phyloP scores from a whole-genome alignment of 2,797 vertebrate genomes.

The Rousettus madagascariensis region DNA sequence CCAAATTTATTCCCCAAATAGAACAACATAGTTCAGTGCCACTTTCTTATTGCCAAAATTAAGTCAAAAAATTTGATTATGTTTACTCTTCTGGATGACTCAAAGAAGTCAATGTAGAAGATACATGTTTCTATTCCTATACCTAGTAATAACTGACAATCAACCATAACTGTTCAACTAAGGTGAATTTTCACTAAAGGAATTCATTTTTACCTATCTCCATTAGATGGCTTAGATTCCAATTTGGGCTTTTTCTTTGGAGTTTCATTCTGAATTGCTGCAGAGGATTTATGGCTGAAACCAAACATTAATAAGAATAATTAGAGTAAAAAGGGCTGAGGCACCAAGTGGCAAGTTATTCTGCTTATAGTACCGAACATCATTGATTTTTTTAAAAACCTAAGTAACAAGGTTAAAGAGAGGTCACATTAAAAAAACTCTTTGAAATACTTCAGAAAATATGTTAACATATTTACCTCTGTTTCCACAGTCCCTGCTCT shows the following conservation, averaged over 20 bases:
- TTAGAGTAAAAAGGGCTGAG: conserved; percentile 72
- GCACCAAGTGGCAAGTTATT: neutral
- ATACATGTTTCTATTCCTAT: conserved; percentile 70
- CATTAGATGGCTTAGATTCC: conserved; percentile 99
- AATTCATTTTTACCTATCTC: conserved; percentile 93
- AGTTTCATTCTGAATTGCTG: conserved; percentile 99
- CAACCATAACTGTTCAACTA: conserved; percentile 48
- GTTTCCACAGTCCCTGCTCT: conserved; percentile 99
- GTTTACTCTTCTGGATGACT: conserved; percentile 69
- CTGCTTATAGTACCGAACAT: conserved; percentile 63
- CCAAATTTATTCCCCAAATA: conserved; percentile 73
- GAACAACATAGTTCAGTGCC: conserved; percentile 61
- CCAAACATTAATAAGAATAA: conserved; percentile 79
- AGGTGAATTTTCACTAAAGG: conserved; percentile 77
- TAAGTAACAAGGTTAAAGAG: conserved; percentile 13
- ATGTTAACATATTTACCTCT: conserved; percentile 89
- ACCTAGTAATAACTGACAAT: conserved; percentile 63
- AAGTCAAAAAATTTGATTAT: conserved; percentile 57
- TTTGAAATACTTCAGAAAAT: conserved; percentile 59
- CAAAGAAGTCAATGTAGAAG: conserved; percentile 47
- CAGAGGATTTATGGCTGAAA: conserved; percentile 97
- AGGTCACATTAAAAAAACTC: conserved; percentile 1
- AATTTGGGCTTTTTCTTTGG: conserved; percentile 99
- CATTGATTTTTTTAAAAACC: conserved; percentile 55
- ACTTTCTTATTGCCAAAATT: conserved; percentile 71